Evolutionary conservation across 2,888 invertebrate genomes (phyloP).

Genomic region (Vandiemenella viatica): DNA sequence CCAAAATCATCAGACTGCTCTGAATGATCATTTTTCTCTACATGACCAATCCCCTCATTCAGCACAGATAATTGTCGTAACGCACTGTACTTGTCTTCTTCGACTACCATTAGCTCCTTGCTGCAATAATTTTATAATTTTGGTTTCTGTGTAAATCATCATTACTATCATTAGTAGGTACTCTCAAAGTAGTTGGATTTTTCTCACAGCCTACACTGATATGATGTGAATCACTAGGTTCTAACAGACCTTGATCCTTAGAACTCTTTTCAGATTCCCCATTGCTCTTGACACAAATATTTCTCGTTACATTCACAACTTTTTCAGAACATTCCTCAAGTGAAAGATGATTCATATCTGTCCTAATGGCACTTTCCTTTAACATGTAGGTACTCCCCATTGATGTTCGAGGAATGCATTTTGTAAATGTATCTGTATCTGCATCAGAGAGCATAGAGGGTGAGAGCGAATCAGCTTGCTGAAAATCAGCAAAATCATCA

Average conservation of each 20-base stretch:
- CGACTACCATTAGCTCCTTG: slow-evolving; percentile 25
- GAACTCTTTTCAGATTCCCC: slow-evolving; percentile 25
- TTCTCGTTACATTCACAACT: not conserved
- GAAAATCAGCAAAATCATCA: slow-evolving; percentile 16
- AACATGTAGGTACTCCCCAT: slow-evolving; percentile 10
- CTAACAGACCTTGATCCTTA: not conserved
- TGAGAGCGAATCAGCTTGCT: slow-evolving; percentile 14
- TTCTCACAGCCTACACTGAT: not conserved
- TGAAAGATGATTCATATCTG: not conserved
- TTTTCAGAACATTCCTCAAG: not conserved
- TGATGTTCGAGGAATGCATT: slow-evolving; percentile 25
- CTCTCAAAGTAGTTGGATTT: not conserved
- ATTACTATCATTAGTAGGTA: not conserved
- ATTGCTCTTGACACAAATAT: not conserved
- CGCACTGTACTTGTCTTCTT: slow-evolving; percentile 32
- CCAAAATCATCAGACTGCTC: slow-evolving; percentile 30
- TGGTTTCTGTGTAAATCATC: slow-evolving; percentile 15
- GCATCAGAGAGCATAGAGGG: not conserved
- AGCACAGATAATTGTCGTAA: slow-evolving; percentile 26
- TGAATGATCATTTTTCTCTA: slow-evolving; percentile 13
- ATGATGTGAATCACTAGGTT: not conserved
- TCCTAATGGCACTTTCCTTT: slow-evolving; percentile 14
- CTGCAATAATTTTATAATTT: not conserved
- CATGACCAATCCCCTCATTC: not conserved
- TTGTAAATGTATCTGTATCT: slow-evolving; percentile 24